Conservation (phyloP, 2,113 vertebrate genomes). For the Galeopterus variegatus region DNA sequence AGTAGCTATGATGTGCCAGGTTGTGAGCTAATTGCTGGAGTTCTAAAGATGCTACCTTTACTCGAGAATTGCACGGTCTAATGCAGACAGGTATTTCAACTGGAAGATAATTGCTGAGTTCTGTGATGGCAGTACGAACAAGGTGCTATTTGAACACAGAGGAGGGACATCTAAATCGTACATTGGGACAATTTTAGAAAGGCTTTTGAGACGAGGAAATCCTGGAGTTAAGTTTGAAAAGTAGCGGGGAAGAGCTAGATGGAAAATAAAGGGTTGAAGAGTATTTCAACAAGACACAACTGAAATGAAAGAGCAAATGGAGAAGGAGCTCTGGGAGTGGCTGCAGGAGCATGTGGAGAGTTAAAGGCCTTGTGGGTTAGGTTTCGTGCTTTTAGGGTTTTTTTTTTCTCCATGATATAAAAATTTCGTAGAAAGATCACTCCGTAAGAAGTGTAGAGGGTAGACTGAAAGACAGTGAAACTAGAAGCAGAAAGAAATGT, state of each 20-base stretch:
- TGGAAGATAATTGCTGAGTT: background rate
- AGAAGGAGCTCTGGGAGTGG: background rate
- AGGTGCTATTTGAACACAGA: background rate
- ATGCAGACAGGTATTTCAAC: background rate
- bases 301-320: background rate
- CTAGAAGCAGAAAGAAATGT: background rate
- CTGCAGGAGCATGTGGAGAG: no score
- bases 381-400: background rate
- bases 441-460: background rate
- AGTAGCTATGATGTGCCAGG: rapidly evolving
- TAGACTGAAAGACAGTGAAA: background rate
- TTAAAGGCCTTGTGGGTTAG: background rate
- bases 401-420: background rate
- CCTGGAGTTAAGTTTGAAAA: background rate
- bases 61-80: background rate
- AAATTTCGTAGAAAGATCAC: background rate
- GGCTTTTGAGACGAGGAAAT: background rate
- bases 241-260: background rate
- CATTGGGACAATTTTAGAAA: background rate
- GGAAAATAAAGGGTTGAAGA: background rate
- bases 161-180: background rate
- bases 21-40: background rate
- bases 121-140: background rate
- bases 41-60: background rate
- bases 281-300: background rate